Conservation (phyloP, 2,888 invertebrate genomes). For the Autographa gamma region DNA sequence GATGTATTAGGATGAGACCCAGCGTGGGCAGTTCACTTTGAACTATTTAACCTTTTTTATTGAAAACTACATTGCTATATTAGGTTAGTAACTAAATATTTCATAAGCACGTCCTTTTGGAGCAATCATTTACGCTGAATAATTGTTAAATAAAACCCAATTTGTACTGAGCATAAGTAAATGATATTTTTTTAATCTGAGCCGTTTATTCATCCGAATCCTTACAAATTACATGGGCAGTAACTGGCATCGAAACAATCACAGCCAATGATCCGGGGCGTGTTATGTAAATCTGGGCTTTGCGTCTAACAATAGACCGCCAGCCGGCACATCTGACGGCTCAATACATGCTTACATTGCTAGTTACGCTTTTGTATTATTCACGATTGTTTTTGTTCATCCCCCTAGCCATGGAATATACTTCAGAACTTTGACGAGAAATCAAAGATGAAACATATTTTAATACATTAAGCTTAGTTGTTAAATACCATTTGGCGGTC, state of each 20-base stretch:
- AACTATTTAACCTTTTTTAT: constrained; percentile 39
- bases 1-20: constrained; percentile 73
- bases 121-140: constrained; percentile 23
- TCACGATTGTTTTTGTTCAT: constrained; percentile 68
- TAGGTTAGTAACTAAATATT: constrained; percentile 9
- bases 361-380: constrained; percentile 66
- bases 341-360: constrained; percentile 64
- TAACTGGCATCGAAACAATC: constrained; percentile 84
- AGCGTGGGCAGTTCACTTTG: constrained; percentile 51
- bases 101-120: constrained; percentile 15
- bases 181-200: constrained; percentile 70
- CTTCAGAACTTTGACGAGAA: constrained; percentile 13
- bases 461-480: constrained; percentile 26
- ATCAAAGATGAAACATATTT: constrained; percentile 14
- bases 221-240: constrained; percentile 84
- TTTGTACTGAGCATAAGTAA: constrained; percentile 32
- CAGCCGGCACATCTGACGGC: constrained; percentile 74
- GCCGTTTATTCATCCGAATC: constrained; percentile 81
- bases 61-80: constrained; percentile 26
- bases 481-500: constrained; percentile 32
- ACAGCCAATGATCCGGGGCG: constrained; percentile 81
- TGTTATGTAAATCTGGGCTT: constrained; percentile 87
- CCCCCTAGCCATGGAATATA: constrained; percentile 34
- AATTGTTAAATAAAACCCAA: constrained; percentile 26
- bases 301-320: constrained; percentile 79